Evolutionary conservation across 2,888 invertebrate genomes (phyloP).

Genomic region (Tenodera sinensis): DNA sequence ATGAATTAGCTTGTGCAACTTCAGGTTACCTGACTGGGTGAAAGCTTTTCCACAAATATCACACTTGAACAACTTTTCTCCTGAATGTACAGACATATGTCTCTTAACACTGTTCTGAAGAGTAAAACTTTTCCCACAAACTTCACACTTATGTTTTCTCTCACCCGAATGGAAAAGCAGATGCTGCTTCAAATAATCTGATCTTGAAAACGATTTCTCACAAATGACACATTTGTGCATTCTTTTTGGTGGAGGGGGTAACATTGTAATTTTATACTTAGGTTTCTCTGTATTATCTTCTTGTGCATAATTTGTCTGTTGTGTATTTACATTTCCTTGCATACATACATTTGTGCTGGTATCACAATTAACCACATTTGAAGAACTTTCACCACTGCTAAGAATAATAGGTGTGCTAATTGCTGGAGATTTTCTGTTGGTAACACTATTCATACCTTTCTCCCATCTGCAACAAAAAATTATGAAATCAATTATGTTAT

Average conservation of each 20-base stretch:
- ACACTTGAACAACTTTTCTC: neutral
- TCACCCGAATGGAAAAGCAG: neutral
- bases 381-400: neutral
- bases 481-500: no score
- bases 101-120: neutral
- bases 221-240: neutral
- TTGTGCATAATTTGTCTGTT: neutral
- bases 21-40: neutral
- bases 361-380: neutral
- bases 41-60: neutral
- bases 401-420: neutral
- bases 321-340: neutral
- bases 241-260: neutral
- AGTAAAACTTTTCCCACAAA: neutral
- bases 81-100: neutral
- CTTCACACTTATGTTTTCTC: neutral
- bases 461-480: neutral
- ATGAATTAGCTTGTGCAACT: neutral
- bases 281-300: neutral
- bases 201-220: neutral
- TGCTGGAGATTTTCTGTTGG: neutral
- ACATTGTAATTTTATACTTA: neutral
- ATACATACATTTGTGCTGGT: neutral
- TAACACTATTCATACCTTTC: neutral
- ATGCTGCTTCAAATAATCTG: neutral